Evolutionary conservation across 92 coral and sea anemone species (phyloP).

Genomic region (Isaurus tuberculatus): DNA sequence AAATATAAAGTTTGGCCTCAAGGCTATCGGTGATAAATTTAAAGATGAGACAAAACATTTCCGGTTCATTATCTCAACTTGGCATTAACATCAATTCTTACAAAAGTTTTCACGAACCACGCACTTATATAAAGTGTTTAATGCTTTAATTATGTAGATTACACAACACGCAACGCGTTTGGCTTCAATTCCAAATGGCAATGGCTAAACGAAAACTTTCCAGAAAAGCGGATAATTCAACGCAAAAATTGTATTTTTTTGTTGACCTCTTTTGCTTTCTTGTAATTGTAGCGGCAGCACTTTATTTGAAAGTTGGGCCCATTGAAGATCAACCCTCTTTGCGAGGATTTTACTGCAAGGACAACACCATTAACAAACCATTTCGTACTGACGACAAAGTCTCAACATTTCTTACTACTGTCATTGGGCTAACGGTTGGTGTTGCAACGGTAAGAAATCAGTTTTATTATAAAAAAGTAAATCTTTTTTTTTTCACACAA

Average conservation of each 20-base stretch:
- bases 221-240: background rate
- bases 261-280: constrained; percentile 20
- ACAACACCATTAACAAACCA: constrained; percentile 90
- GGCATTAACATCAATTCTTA: background rate
- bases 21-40: background rate
- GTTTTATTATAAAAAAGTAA: background rate
- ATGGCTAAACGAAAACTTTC: background rate
- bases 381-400: constrained; percentile 33
- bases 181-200: background rate
- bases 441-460: constrained; percentile 16
- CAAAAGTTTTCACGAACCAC: background rate
- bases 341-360: constrained; percentile 93
- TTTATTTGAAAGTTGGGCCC: constrained; percentile 31
- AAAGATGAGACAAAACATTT: background rate
- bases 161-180: background rate
- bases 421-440: constrained; percentile 16
- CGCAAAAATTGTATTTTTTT: constrained; percentile 8
- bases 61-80: background rate
- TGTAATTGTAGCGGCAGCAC: constrained; percentile 22
- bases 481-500: background rate
- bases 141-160: background rate
- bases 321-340: constrained; percentile 61
- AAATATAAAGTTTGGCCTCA: background rate
- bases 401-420: background rate
- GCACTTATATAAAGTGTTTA: constrained; percentile 1